These are phyloP conservation scores for Thereuonema tuberculata DNA, from an alignment of 1,140 invertebrate genomes.

Conservation along the genomic window DNA sequence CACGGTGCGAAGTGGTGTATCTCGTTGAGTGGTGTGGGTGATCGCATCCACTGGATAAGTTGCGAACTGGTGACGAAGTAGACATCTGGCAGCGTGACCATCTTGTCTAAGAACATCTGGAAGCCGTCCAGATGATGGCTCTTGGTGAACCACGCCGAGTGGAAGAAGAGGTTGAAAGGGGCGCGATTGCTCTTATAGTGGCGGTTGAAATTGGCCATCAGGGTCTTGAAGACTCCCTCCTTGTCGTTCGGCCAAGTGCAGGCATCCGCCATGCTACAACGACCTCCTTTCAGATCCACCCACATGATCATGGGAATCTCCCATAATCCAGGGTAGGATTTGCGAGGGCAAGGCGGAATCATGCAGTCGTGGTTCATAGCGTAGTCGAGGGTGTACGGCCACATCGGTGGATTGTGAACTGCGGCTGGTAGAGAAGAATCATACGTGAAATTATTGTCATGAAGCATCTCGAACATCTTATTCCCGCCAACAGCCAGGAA, in stretches of 20 bases:
- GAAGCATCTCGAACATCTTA: constrained; percentile 91
- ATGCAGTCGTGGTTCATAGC: constrained; percentile 86
- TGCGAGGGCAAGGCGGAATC: constrained; percentile 85
- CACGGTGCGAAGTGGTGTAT: constrained; percentile 73
- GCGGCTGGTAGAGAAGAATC: constrained; percentile 86
- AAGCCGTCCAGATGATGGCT: constrained; percentile 88
- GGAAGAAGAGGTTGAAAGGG: constrained; percentile 83
- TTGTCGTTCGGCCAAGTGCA: constrained; percentile 49
- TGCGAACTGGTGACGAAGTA: constrained; percentile 88
- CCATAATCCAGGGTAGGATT: constrained; percentile 53
- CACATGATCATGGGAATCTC: constrained; percentile 95
- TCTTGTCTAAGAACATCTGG: constrained; percentile 77
- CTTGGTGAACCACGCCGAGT: constrained; percentile 90
- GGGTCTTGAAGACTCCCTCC: constrained; percentile 83
- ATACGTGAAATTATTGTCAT: constrained; percentile 85
- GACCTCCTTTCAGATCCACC: constrained; percentile 82
- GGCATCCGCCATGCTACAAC: constrained; percentile 90
- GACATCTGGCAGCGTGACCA: constrained; percentile 77
- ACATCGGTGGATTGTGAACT: constrained; percentile 77
- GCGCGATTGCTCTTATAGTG: constrained; percentile 87
- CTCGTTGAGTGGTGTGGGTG: constrained; percentile 65
- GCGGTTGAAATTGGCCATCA: constrained; percentile 86
- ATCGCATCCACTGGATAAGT: constrained; percentile 77
- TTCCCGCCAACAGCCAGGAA: constrained; percentile 58
- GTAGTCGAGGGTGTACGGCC: constrained; percentile 82